phyloP scores from a whole-genome alignment of 2,888 invertebrate species.

The Rhyacophila evoluta region DNA sequence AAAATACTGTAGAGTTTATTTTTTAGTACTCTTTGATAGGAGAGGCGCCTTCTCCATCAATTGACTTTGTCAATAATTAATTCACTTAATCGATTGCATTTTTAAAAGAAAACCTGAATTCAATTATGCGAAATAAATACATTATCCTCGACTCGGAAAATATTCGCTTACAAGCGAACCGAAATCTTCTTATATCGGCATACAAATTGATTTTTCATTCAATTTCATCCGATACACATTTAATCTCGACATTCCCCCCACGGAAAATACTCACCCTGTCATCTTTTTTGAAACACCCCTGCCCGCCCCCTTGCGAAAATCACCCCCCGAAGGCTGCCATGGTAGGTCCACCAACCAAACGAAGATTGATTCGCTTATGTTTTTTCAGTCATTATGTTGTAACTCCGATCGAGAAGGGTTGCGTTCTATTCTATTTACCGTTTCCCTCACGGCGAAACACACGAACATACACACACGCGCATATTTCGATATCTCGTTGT shows the following conservation, averaged over 20 bases:
- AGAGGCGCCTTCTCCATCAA: not conserved
- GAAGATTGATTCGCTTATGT: constrained; percentile 31
- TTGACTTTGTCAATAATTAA: not conserved
- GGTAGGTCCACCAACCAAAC: constrained; percentile 25
- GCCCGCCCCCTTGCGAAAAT: not conserved
- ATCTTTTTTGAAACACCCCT: not conserved
- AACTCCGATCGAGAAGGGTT: constrained; percentile 18
- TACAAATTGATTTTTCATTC: constrained; percentile 24
- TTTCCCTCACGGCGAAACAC: constrained; percentile 13
- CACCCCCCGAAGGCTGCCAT: constrained; percentile 12
- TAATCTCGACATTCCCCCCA: not conserved
- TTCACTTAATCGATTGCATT: not conserved
- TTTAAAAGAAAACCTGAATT: constrained; percentile 12
- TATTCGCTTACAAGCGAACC: constrained; percentile 14
- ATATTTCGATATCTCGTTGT: not conserved
- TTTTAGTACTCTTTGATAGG: too few relatives aligned
- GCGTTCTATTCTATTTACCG: not conserved
- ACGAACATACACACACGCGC: not conserved
- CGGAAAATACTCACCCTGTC: not conserved
- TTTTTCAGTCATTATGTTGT: constrained; percentile 30
- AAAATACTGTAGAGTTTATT: too few relatives aligned
- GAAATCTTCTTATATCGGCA: not conserved
- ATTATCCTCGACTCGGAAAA: constrained; percentile 12
- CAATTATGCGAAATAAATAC: constrained; percentile 19
- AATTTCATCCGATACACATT: constrained; percentile 26